Base-by-base conservation (phyloP, 1,140 invertebrate genomes). In the Oedothorax gibbosus region DNA sequence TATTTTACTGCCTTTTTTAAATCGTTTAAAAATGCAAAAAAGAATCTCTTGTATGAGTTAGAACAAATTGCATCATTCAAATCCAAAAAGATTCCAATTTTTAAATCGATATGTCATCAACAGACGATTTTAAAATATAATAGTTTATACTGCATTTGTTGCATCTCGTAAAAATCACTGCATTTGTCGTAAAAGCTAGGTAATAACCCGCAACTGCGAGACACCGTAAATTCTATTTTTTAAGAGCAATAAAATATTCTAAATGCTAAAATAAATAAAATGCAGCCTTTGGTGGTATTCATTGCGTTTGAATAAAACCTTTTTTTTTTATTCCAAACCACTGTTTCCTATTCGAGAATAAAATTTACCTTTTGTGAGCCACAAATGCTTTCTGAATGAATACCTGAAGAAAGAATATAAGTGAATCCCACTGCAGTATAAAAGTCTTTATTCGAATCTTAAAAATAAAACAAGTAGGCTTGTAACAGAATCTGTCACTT, bases 171-270 rank as follows among this genome's bases (percentile, higher is more conserved):
- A 77, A 73, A 77, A 51, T 77, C 57, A 62, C 57, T 51, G 60
- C 75, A 77, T 77, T 77, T 49, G 49, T 64, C 75, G 75, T 64
- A 77, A 77, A 77, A 64, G 75, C 65, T 77, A 51, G 53, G 62
- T 77, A 77, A 64, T 77, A 77, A 21, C 35, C 56, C 60, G 53
- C 14, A 35, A 15, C 51, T 8, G 60, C 14, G 50, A 65, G 49
- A 56, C 60, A 77, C 53, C 35, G 65, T 77, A 77, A 77, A 77
- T 77, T 77, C 75, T 62, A 50, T 77, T 77, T 77, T 57, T 75
- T 56, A 75, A 65, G 62, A 65, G 75, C 75, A 77, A 77, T 77
- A 77, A 77, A 77, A 77, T 77, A 77, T 77, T 77, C 60, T 57
- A 65, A 77, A 77, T 50, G 57, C 21, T 62, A 64, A 5, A 11